phyloP scores from a whole-genome alignment of 2,888 invertebrate species.

The Lasioglossum figueresi region DNA sequence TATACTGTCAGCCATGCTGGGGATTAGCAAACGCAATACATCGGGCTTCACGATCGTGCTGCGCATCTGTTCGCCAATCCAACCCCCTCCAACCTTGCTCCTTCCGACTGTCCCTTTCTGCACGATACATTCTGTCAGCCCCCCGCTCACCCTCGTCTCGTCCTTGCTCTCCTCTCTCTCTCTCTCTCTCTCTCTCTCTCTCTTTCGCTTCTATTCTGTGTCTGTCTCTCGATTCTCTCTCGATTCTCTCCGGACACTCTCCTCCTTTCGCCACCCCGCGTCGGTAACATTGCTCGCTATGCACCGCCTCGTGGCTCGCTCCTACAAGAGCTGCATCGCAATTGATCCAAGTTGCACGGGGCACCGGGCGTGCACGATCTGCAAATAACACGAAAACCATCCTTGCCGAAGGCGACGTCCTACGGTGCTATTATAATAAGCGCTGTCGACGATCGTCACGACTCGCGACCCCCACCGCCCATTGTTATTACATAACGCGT shows the following conservation, averaged over 20 bases:
- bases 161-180: constrained; percentile 3
- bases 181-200: too few species aligned
- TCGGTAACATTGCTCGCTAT: constrained; percentile 50
- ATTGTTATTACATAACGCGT: constrained; percentile 51
- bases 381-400: constrained; percentile 78
- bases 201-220: background rate
- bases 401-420: constrained; percentile 61
- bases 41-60: constrained; percentile 81
- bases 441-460: constrained; percentile 49
- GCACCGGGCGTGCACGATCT: constrained; percentile 72
- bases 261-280: background rate
- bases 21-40: constrained; percentile 83
- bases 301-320: constrained; percentile 51
- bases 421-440: constrained; percentile 55
- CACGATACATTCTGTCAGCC: constrained; percentile 21
- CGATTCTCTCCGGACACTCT: background rate
- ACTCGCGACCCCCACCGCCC: constrained; percentile 21
- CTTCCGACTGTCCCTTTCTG: constrained; percentile 39
- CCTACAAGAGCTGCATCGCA: constrained; percentile 75
- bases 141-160: background rate
- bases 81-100: constrained; percentile 50
- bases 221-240: constrained; percentile 1
- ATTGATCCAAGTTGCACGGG: constrained; percentile 73
- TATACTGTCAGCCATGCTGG: constrained; percentile 82
- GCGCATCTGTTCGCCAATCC: constrained; percentile 82